phyloP scores from a whole-genome alignment of 1,140 invertebrate genomes.

The Babylonia areolata region DNA sequence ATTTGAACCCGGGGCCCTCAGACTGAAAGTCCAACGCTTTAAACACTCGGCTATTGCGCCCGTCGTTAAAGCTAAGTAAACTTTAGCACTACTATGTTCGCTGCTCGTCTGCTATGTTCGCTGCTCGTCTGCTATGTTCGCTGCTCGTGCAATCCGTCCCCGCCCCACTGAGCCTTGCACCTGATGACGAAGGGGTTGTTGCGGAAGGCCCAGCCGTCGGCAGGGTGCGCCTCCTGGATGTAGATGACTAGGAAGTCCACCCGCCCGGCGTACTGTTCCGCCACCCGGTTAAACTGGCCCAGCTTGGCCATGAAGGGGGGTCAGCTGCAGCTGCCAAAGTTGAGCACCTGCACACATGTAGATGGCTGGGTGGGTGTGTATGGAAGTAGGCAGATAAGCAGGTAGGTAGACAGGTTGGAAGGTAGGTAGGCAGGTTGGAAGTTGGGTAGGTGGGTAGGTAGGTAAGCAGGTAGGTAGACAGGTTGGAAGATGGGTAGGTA shows the following conservation, averaged over 20 bases:
- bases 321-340: slow-evolving; percentile 66
- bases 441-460: too few species aligned
- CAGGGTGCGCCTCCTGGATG: slow-evolving; percentile 63
- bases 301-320: slow-evolving; percentile 63
- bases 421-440: too few species aligned
- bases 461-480: too few species aligned
- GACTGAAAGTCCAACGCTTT: too few species aligned
- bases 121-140: slow-evolving; percentile 36
- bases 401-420: too few species aligned
- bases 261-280: slow-evolving; percentile 46
- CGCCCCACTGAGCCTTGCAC: neutral
- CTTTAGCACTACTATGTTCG: neutral
- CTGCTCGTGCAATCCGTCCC: slow-evolving; percentile 21
- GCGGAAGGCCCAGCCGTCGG: slow-evolving; percentile 57
- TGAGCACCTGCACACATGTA: slow-evolving; percentile 50
- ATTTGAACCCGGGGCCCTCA: too few species aligned
- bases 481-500: too few species aligned
- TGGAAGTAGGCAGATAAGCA: too few species aligned
- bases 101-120: too few species aligned
- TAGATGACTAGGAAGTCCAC: slow-evolving; percentile 62
- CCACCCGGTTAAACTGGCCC: slow-evolving; percentile 50
- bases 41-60: too few species aligned
- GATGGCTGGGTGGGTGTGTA: slow-evolving; percentile 60
- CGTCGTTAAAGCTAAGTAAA: too few species aligned
- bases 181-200: slow-evolving; percentile 44